These are phyloP conservation scores for Hirtodrosophila duncani DNA, from an alignment of 2,888 invertebrate genomes.

Conservation along the genomic window DNA sequence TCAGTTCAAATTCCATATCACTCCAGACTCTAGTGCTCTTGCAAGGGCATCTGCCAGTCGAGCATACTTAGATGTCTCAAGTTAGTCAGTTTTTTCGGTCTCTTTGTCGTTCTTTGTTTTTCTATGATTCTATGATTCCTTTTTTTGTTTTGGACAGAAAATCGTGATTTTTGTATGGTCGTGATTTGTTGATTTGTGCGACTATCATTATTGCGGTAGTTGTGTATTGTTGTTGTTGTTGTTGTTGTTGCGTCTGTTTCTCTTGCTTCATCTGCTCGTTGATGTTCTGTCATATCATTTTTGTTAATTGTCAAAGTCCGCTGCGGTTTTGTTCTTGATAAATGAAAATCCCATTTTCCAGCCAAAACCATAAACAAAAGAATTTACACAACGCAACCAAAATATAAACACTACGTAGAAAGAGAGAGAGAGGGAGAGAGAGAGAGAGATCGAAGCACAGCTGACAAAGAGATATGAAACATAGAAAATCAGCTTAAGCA, in stretches of 20 bases:
- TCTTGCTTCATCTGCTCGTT: neutral
- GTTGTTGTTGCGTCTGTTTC: conserved; percentile 2
- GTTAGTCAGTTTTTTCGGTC: conserved; percentile 3
- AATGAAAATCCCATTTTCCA: conserved; percentile 43
- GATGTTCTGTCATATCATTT: conserved; percentile 46
- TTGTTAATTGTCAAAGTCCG: conserved; percentile 50
- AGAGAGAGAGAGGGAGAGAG: conserved; percentile 1
- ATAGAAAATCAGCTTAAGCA: conserved; percentile 45
- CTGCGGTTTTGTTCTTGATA: conserved; percentile 14
- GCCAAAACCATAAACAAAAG: conserved; percentile 1
- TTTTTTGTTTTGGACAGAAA: conserved; percentile 32
- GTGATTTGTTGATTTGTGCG: conserved; percentile 67
- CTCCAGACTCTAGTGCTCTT: too few relatives aligned
- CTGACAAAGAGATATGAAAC: conserved; percentile 3
- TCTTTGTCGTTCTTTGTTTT: conserved; percentile 1
- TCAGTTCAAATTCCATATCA: too few relatives aligned
- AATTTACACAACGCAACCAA: conserved; percentile 30
- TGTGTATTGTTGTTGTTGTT: conserved; percentile 30
- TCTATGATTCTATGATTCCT: conserved; percentile 5
- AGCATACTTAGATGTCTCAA: too few relatives aligned
- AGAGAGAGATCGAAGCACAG: conserved; percentile 25
- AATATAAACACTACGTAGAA: neutral
- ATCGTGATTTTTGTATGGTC: conserved; percentile 62
- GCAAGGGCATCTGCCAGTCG: too few relatives aligned
- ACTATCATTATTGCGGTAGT: conserved; percentile 55